These are phyloP conservation scores for Dynastes hyllus DNA, from an alignment of 2,888 invertebrate species.

Conservation along the genomic window DNA sequence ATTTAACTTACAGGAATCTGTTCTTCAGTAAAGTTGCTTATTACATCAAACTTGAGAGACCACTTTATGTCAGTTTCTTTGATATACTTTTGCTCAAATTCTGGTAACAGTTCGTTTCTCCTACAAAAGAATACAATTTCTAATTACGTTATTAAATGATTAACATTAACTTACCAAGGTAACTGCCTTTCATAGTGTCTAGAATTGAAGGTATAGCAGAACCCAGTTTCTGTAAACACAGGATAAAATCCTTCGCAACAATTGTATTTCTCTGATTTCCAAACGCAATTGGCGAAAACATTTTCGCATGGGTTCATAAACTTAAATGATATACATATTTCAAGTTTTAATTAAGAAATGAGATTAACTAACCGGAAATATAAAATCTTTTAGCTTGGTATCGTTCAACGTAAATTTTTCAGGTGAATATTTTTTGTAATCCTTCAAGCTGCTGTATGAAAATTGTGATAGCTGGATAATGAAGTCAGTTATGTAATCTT, in stretches of 20 bases:
- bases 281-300: slow-evolving; percentile 77
- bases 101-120: slow-evolving; percentile 70
- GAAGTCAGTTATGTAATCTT: slow-evolving; percentile 63
- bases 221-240: slow-evolving; percentile 84
- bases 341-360: neutral
- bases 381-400: slow-evolving; percentile 59
- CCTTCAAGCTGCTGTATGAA: slow-evolving; percentile 68
- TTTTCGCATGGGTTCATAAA: slow-evolving; percentile 77
- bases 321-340: slow-evolving; percentile 64
- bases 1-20: slow-evolving; percentile 33
- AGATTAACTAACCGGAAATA: slow-evolving; percentile 61
- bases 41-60: slow-evolving; percentile 74
- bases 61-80: slow-evolving; percentile 81
- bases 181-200: slow-evolving; percentile 73
- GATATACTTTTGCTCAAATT: slow-evolving; percentile 74
- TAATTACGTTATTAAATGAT: too few relatives aligned
- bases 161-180: slow-evolving; percentile 68
- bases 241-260: slow-evolving; percentile 81
- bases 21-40: slow-evolving; percentile 51
- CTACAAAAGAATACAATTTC: slow-evolving; percentile 63
- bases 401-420: slow-evolving; percentile 58
- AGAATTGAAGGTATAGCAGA: slow-evolving; percentile 83
- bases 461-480: slow-evolving; percentile 69
- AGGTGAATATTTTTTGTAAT: slow-evolving; percentile 58
- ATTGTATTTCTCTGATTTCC: slow-evolving; percentile 78